Evolutionary conservation across 2,888 invertebrate species (phyloP).

Genomic region (Panorpa germanica): DNA sequence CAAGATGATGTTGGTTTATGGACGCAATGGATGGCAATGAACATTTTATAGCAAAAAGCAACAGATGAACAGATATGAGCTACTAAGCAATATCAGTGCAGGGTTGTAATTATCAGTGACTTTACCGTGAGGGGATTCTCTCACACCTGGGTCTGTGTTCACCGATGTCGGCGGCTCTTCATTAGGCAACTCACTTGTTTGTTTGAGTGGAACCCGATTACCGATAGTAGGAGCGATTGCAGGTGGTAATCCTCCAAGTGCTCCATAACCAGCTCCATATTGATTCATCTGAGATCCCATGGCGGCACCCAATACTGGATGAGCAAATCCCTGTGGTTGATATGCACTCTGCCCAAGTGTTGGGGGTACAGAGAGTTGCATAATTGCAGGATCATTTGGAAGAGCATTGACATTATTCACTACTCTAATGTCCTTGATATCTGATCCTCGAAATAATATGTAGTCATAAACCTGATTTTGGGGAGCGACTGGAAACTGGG

Average conservation of each 20-base stretch:
- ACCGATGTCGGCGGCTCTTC: slow-evolving; percentile 19
- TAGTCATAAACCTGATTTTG: slow-evolving; percentile 98
- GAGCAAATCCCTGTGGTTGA: slow-evolving; percentile 46
- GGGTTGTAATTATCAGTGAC: slow-evolving; percentile 13
- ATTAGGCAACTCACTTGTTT: slow-evolving; percentile 42
- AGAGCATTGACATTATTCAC: slow-evolving; percentile 71
- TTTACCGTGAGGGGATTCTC: slow-evolving; percentile 26
- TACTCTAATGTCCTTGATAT: slow-evolving; percentile 97
- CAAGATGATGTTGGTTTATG: too few relatives aligned
- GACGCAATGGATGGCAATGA: too few relatives aligned
- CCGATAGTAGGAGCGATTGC: slow-evolving; percentile 29
- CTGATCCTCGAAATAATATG: slow-evolving; percentile 92
- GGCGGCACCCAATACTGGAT: slow-evolving; percentile 43
- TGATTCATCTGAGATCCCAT: slow-evolving; percentile 29
- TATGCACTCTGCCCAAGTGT: slow-evolving; percentile 37
- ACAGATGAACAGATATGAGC: too few relatives aligned
- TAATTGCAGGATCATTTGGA: slow-evolving; percentile 97
- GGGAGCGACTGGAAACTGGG: slow-evolving; percentile 86
- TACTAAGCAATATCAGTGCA: too few relatives aligned
- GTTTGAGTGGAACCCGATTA: slow-evolving; percentile 27
- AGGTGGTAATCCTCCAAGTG: slow-evolving; percentile 20
- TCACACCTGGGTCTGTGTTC: slow-evolving; percentile 27
- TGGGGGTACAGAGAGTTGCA: slow-evolving; percentile 68
- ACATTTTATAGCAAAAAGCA: too few relatives aligned
- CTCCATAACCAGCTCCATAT: slow-evolving; percentile 28